Evolutionary conservation across 2,113 vertebrate species (phyloP), one percentile per base, ranked within the genome.

Genomic region (Spea multiplicata): DNA sequence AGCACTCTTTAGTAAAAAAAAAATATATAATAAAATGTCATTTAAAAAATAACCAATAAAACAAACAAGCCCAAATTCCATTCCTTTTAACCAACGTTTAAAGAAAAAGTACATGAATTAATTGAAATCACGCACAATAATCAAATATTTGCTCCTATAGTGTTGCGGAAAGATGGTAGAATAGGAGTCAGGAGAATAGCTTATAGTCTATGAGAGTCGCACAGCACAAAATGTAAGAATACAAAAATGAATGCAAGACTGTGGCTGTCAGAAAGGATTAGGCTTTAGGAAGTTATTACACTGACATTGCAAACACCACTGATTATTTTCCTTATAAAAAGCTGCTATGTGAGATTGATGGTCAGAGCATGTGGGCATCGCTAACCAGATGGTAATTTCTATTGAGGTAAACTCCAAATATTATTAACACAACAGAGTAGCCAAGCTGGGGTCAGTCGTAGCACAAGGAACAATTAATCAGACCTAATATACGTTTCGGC

Each of bases 251-350:
- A 77, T 70, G 16, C 57, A 78, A 78, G 68, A 78, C 48, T 78
- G 57, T 71, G 68, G 59, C 76, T 78, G 76, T 78, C 76, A 78
- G 68, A 78, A 71, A 12, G 69, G 71, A 78, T 78, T 65, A 71
- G 12, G 13, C 76, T 52, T 49, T 55, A 71, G 30, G 14, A 65
- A 65, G 67, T 61, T 61, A 78, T 78, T 71, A 78, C 57, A 78
- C 30, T 71, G 76, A 78, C 76, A 71, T 50, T 78, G 76, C 55
- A 78, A 78, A 78, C 59, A 65, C 76, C 76, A 64, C 68, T 71
- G 76, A 65, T 71, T 76, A 76, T 65, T 70, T 65, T 71, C 57
- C 76, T 78, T 78, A 64, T 78, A 30, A 62, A 70, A 71, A 53
- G 44, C 68, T 64, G 68, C 68, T 78, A 44, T 45, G 8, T 46